Conservation (phyloP, 2,888 invertebrate genomes). For the Poecilus cupreus region DNA sequence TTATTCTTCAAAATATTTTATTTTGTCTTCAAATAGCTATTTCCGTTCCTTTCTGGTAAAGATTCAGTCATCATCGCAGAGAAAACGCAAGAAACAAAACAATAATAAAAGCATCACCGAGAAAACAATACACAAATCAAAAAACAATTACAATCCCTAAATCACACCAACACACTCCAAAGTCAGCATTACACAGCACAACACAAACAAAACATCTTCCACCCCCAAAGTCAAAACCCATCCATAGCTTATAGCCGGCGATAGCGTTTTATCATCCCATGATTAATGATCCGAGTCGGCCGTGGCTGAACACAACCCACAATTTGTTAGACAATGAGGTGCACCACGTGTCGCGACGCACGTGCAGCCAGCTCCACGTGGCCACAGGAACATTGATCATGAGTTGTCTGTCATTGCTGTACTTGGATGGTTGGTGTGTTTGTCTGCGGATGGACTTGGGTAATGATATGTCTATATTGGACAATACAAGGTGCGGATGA, state of each 20-base stretch:
- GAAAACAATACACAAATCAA: constrained; percentile 39
- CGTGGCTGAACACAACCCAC: constrained; percentile 48
- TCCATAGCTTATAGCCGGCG: background rate
- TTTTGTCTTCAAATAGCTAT: background rate
- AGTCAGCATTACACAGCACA: constrained; percentile 45
- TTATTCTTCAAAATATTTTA: background rate
- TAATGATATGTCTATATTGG: constrained; percentile 20
- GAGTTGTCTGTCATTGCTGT: constrained; percentile 27
- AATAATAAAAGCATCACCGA: constrained; percentile 21
- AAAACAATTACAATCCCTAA: constrained; percentile 46
- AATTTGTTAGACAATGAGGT: constrained; percentile 56
- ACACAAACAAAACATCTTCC: constrained; percentile 42
- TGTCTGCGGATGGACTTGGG: background rate
- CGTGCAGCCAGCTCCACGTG: constrained; percentile 24
- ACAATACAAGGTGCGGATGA: constrained; percentile 14
- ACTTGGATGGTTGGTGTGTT: background rate
- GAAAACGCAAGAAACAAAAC: constrained; percentile 38
- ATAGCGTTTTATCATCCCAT: constrained; percentile 48
- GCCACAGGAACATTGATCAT: constrained; percentile 25
- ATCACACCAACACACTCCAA: constrained; percentile 29
- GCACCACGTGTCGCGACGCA: constrained; percentile 47
- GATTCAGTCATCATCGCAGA: constrained; percentile 2
- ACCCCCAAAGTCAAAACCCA: constrained; percentile 10
- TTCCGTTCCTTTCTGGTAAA: background rate
- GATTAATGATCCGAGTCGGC: constrained; percentile 45